Evolutionary conservation across 2,888 invertebrate genomes (phyloP).

Genomic region (Meiosimyza decipiens): DNA sequence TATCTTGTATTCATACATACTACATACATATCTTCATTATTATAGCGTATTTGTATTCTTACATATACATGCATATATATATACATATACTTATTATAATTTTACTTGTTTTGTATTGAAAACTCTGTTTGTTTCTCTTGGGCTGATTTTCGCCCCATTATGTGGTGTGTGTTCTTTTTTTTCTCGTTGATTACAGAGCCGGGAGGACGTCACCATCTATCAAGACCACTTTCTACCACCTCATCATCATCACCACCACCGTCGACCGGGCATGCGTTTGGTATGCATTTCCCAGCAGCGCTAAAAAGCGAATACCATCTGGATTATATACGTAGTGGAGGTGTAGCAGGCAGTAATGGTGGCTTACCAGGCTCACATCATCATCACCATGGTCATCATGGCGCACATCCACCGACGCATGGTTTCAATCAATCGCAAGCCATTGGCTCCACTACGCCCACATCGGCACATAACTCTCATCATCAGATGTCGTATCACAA

Average conservation of each 20-base stretch:
- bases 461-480: slow-evolving; percentile 61
- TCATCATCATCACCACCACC: slow-evolving; percentile 55
- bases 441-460: slow-evolving; percentile 49
- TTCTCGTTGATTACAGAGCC: slow-evolving; percentile 67
- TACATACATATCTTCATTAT: no score
- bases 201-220: slow-evolving; percentile 60
- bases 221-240: slow-evolving; percentile 57
- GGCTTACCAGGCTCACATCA: slow-evolving; percentile 45
- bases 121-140: slow-evolving; percentile 60
- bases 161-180: slow-evolving; percentile 65
- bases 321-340: slow-evolving; percentile 58
- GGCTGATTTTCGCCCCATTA: slow-evolving; percentile 67
- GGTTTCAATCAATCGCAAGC: slow-evolving; percentile 55
- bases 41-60: no score
- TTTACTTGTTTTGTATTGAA: no score
- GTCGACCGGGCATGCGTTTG: slow-evolving; percentile 58
- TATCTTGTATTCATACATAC: no score
- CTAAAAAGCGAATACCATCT: slow-evolving; percentile 63
- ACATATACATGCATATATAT: no score
- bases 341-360: slow-evolving; percentile 46
- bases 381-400: slow-evolving; percentile 40
- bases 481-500: slow-evolving; percentile 80
- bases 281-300: slow-evolving; percentile 63
- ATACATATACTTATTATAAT: no score
- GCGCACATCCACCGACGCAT: slow-evolving; percentile 44